phyloP scores from a whole-genome alignment of 1,140 invertebrate genomes.

The Venustaconcha ellipsiformis region DNA sequence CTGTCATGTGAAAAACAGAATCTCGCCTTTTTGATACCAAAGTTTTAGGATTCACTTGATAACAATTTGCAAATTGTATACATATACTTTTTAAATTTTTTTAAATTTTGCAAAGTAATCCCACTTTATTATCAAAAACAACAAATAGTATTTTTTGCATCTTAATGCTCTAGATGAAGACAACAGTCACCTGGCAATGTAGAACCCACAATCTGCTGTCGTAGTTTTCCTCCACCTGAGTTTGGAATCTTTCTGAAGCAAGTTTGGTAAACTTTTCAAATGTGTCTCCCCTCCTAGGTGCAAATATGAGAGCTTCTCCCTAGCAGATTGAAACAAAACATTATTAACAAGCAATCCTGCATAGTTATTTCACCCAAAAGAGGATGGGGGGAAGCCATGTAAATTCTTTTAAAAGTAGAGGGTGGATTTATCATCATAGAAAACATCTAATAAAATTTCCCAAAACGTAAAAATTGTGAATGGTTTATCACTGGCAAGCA shows the following conservation, averaged over 20 bases:
- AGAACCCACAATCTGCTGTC: conserved; percentile 48
- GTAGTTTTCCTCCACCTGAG: conserved; percentile 47
- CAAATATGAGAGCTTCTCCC: conserved; percentile 82
- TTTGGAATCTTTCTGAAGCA: conserved; percentile 43
- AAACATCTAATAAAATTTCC: no score
- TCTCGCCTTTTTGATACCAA: no score
- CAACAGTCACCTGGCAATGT: conserved; percentile 49
- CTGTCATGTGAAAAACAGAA: no score
- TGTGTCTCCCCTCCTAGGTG: conserved; percentile 80
- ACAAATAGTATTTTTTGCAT: background rate
- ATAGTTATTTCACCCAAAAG: background rate
- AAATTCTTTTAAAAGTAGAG: no score
- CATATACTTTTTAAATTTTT: background rate
- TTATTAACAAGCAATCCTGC: background rate
- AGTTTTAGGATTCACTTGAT: background rate
- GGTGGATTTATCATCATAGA: no score
- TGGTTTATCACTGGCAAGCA: no score
- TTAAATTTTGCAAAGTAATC: background rate
- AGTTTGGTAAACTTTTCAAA: conserved; percentile 77
- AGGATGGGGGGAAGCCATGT: no score
- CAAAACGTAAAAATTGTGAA: no score
- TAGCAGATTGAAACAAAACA: conserved; percentile 35
- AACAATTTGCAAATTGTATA: background rate
- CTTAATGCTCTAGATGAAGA: conserved; percentile 1
- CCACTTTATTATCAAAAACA: background rate